phyloP scores from a whole-genome alignment of 2,888 invertebrate species.

The Heliconius erato region DNA sequence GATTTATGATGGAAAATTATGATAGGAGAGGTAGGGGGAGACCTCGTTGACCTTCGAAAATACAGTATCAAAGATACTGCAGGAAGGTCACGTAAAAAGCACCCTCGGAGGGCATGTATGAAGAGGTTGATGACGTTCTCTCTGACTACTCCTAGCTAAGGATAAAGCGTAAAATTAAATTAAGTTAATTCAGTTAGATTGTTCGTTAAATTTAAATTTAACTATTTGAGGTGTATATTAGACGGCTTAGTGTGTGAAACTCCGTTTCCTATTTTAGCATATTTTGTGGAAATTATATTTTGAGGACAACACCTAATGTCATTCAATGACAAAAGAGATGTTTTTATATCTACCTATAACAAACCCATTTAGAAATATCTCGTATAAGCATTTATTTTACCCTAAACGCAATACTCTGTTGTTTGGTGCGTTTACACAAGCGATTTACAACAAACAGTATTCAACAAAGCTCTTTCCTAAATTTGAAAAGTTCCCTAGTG shows the following conservation, averaged over 20 bases:
- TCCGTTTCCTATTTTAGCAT: not conserved
- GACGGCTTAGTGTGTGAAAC: not conserved
- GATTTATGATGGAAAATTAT: too few relatives aligned
- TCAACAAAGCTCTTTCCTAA: constrained; percentile 41
- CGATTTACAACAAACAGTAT: constrained; percentile 39
- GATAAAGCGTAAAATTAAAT: too few relatives aligned
- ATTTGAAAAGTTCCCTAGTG: constrained; percentile 53
- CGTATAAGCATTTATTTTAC: constrained; percentile 5
- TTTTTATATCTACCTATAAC: not conserved
- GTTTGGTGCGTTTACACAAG: constrained; percentile 9
- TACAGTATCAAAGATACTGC: too few relatives aligned
- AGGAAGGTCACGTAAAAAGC: too few relatives aligned
- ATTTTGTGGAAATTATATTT: not conserved
- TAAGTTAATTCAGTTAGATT: too few relatives aligned
- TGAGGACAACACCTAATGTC: not conserved
- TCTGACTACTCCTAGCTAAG: too few relatives aligned
- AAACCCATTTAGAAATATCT: not conserved
- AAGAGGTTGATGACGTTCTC: too few relatives aligned
- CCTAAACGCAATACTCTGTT: not conserved
- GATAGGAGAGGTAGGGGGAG: too few relatives aligned
- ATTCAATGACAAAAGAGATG: not conserved
- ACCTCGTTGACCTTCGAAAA: too few relatives aligned
- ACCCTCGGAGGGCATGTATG: too few relatives aligned
- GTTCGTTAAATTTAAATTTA: too few relatives aligned
- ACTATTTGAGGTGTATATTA: too few relatives aligned